phyloP scores from a whole-genome alignment of 1,140 invertebrate genomes.

The Listronotus bonariensis region DNA sequence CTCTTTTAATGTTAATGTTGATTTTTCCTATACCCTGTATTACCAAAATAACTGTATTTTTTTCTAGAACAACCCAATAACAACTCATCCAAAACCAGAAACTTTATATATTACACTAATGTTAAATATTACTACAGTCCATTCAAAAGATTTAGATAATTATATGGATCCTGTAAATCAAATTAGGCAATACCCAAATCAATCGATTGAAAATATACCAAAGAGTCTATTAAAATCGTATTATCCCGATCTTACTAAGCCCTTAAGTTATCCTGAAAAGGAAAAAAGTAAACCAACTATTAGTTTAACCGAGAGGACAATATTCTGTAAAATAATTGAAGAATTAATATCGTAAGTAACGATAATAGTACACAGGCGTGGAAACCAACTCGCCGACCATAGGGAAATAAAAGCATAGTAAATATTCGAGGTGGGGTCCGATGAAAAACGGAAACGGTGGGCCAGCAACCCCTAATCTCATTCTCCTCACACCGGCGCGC shows the following conservation, averaged over 20 bases:
- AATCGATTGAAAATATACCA: slow-evolving; percentile 20
- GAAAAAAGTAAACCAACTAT: neutral
- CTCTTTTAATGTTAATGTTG: too few species aligned
- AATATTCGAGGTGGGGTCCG: too few species aligned
- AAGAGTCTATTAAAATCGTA: slow-evolving; percentile 18
- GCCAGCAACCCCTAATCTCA: too few species aligned
- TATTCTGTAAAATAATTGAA: slow-evolving; percentile 15
- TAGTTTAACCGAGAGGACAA: neutral
- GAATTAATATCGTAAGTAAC: slow-evolving; percentile 18
- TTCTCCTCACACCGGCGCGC: too few species aligned
- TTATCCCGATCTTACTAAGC: slow-evolving; percentile 7
- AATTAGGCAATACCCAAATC: slow-evolving; percentile 20
- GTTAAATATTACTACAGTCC: slow-evolving; percentile 12
- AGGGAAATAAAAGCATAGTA: too few species aligned
- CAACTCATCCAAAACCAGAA: slow-evolving; percentile 7
- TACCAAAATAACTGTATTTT: neutral
- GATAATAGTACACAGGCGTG: too few species aligned
- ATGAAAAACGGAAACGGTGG: too few species aligned
- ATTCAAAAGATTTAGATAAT: slow-evolving; percentile 15
- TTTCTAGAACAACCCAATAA: slow-evolving; percentile 25
- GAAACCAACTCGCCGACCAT: too few species aligned
- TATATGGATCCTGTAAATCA: slow-evolving; percentile 7
- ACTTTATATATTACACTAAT: neutral
- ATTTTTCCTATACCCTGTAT: too few species aligned
- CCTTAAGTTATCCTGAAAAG: slow-evolving; percentile 10